Percentiles rank a stretch among this genome's conserved stretches.
phyloP scores from a whole-genome alignment of 1,140 invertebrate genomes.

The Pseudomyrmex concolor region DNA sequence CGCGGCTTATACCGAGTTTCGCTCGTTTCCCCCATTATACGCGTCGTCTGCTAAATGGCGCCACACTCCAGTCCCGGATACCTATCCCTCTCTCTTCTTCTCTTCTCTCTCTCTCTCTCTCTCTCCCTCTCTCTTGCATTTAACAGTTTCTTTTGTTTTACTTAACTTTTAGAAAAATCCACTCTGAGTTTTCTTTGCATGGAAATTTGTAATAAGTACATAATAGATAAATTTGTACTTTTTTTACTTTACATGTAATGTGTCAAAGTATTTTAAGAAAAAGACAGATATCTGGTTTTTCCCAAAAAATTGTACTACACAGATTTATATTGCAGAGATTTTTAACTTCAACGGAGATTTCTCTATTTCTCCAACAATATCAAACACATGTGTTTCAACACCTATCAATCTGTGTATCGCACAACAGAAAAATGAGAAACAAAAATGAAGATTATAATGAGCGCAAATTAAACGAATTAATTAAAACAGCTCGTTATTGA shows the following conservation, averaged over 20 bases:
- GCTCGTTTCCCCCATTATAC: constrained; percentile 74
- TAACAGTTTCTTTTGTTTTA: neutral
- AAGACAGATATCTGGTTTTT: neutral
- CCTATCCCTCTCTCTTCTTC: constrained; percentile 27
- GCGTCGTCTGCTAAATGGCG: constrained; percentile 72
- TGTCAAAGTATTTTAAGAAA: neutral
- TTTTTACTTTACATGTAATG: no score
- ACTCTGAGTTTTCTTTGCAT: no score
- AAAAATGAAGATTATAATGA: neutral
- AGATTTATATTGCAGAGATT: no score
- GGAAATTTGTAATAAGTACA: no score
- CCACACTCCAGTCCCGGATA: constrained; percentile 63
- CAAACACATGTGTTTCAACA: constrained; percentile 1
- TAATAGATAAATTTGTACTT: no score
- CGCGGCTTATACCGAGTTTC: constrained; percentile 71
- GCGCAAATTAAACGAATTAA: constrained; percentile 26
- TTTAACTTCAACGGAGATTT: neutral
- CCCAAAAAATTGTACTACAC: no score
- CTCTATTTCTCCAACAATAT: no score
- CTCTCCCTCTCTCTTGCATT: neutral
- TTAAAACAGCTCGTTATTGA: constrained; percentile 31
- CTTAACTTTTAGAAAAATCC: no score
- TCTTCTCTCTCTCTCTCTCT: neutral
- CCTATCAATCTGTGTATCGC: neutral
- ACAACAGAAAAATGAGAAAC: neutral